Conservation (phyloP, 2,888 invertebrate genomes). For the Oligia fasciuncula region DNA sequence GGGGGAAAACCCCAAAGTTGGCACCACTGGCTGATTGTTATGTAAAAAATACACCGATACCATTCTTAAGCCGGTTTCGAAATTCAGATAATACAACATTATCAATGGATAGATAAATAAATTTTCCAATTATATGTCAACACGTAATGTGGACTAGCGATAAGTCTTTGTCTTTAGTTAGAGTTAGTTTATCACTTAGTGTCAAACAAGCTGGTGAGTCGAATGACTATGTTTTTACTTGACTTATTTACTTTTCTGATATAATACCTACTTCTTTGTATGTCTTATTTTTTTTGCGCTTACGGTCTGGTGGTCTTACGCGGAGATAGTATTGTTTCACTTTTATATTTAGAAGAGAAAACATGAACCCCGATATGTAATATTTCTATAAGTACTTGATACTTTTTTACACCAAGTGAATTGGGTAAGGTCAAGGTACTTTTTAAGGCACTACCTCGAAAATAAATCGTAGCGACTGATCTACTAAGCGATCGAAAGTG, state of each 20-base stretch:
- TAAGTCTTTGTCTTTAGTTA: constrained; percentile 67
- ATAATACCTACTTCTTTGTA: background rate
- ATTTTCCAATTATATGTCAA: constrained; percentile 61
- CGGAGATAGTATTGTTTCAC: background rate
- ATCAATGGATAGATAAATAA: constrained; percentile 60
- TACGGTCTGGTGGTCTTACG: constrained; percentile 16
- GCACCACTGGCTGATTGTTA: too few species aligned
- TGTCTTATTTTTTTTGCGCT: constrained; percentile 1
- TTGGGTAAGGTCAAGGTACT: too few species aligned
- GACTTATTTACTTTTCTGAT: constrained; percentile 12
- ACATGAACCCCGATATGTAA: background rate
- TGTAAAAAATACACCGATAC: background rate
- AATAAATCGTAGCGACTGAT: too few species aligned
- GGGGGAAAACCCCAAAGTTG: too few species aligned
- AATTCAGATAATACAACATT: constrained; percentile 35
- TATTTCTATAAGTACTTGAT: background rate
- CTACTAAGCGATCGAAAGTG: too few species aligned
- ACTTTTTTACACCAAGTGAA: background rate
- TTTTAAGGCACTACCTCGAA: background rate
- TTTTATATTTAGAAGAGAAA: background rate
- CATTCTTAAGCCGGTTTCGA: constrained; percentile 37
- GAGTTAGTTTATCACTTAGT: constrained; percentile 77
- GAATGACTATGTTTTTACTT: constrained; percentile 40
- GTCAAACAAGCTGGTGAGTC: constrained; percentile 75
- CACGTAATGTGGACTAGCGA: constrained; percentile 65